Conservation (phyloP, 2,797 vertebrate species). For the Karalla daura region DNA sequence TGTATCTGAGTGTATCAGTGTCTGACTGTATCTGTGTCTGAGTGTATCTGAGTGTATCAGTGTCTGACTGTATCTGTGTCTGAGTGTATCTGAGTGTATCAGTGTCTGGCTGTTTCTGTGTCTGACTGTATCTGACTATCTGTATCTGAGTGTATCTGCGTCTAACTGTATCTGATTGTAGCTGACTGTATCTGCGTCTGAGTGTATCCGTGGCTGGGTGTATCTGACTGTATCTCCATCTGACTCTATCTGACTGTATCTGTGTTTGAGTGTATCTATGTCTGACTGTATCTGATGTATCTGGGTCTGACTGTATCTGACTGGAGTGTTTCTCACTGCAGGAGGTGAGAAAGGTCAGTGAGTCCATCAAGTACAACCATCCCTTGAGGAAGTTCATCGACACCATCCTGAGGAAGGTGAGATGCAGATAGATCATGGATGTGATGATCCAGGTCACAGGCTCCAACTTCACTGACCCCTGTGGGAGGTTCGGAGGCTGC, state of each 20-base stretch:
- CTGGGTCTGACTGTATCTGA: too few species aligned
- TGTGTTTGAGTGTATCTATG: too few species aligned
- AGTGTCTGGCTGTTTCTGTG: too few species aligned
- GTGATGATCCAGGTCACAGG: too few species aligned
- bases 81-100: constrained; percentile 61
- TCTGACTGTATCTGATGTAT: too few species aligned
- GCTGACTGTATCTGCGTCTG: constrained; percentile 15
- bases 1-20: constrained; percentile 70
- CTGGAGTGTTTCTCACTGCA: constrained; percentile 61
- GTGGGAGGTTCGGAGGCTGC: too few species aligned
- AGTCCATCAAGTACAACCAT: constrained; percentile 96
- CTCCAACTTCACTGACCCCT: too few species aligned
- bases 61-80: too few species aligned
- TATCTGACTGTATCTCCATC: constrained; percentile 69
- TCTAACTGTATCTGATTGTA: not conserved
- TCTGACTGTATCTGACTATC: too few species aligned
- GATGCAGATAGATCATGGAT: too few species aligned
- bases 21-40: constrained; percentile 17
- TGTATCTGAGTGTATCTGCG: too few species aligned
- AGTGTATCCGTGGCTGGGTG: constrained; percentile 13
- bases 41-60: constrained; percentile 64
- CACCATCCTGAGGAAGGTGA: constrained; percentile 96
- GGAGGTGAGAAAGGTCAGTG: constrained; percentile 96
- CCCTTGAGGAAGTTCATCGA: constrained; percentile 95
- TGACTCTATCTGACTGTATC: too few species aligned